phyloP scores from a whole-genome alignment of 2,113 vertebrate species.

The Sceloporus tristichus region DNA sequence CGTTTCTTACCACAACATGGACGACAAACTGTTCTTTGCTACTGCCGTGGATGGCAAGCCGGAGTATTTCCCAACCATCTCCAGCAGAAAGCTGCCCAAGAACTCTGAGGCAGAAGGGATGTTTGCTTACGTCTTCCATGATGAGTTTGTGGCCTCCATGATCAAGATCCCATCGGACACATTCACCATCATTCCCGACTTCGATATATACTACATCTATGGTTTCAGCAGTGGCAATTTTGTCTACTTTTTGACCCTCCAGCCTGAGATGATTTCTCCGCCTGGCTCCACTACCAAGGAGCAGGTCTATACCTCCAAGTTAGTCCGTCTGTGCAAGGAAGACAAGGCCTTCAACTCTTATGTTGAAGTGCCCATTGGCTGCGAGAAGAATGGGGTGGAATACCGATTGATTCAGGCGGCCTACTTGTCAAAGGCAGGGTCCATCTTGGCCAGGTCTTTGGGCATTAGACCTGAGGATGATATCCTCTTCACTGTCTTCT shows the following conservation, averaged over 20 bases:
- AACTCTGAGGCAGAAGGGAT: constrained; percentile 97
- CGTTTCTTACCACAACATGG: constrained; percentile 92
- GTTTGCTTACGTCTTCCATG: constrained; percentile 98
- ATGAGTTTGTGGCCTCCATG: constrained; percentile 98
- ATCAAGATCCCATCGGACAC: constrained; percentile 99
- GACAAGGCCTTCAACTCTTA: constrained; percentile 98
- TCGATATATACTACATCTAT: constrained; percentile 98
- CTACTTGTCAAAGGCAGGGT: constrained; percentile 93
- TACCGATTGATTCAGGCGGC: constrained; percentile 95
- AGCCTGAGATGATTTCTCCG: constrained; percentile 95
- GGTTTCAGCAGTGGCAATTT: constrained; percentile 98
- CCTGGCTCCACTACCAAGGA: constrained; percentile 92
- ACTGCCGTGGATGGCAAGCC: constrained; percentile 97
- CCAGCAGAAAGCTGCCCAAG: constrained; percentile 93
- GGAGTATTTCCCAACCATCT: constrained; percentile 98
- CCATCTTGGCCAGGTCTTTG: constrained; percentile 89
- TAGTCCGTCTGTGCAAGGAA: constrained; percentile 95
- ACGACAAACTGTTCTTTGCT: constrained; percentile 96
- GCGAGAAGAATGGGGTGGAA: constrained; percentile 91
- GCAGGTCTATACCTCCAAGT: constrained; percentile 97
- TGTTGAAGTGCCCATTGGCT: constrained; percentile 96
- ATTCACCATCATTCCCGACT: constrained; percentile 96
- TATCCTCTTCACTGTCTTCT: constrained; percentile 94
- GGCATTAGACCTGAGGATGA: constrained; percentile 88
- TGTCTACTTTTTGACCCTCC: constrained; percentile 96